Conservation (phyloP, 2,888 invertebrate species). For the Machimus atricapillus region DNA sequence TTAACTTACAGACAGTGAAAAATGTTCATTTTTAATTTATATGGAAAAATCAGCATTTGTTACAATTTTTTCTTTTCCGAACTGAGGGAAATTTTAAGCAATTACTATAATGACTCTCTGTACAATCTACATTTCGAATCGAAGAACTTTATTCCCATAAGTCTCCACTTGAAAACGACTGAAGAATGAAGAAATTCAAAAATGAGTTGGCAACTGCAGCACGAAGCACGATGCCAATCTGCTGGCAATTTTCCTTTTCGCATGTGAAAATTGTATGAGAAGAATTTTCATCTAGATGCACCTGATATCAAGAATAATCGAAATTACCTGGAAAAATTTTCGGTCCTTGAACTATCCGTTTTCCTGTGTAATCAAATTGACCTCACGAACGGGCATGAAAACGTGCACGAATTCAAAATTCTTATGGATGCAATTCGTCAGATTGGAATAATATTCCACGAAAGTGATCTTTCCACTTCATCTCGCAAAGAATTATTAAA, state of each 20-base stretch:
- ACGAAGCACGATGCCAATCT: constrained; percentile 11
- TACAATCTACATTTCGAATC: background rate
- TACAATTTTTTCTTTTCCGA: background rate
- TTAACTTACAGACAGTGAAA: background rate
- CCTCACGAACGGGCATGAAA: background rate
- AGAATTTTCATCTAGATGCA: background rate
- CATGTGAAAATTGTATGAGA: constrained; percentile 16
- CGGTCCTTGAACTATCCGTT: background rate
- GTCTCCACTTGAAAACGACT: background rate
- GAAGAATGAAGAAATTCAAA: background rate
- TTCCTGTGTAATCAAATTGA: background rate
- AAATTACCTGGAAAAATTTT: constrained; percentile 2
- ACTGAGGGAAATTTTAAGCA: background rate
- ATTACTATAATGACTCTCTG: background rate
- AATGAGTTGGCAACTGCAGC: background rate
- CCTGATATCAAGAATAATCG: background rate
- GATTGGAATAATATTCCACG: background rate
- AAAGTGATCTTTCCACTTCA: background rate
- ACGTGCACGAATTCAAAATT: background rate
- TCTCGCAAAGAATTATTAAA: background rate
- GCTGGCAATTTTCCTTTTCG: background rate
- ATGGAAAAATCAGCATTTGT: background rate
- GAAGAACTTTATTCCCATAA: background rate
- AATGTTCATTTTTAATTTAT: background rate
- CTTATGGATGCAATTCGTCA: background rate